Evolutionary conservation across 64 coral and sea anemone genomes (phyloP).

Genomic region (Catalaphyllia jardinei): DNA sequence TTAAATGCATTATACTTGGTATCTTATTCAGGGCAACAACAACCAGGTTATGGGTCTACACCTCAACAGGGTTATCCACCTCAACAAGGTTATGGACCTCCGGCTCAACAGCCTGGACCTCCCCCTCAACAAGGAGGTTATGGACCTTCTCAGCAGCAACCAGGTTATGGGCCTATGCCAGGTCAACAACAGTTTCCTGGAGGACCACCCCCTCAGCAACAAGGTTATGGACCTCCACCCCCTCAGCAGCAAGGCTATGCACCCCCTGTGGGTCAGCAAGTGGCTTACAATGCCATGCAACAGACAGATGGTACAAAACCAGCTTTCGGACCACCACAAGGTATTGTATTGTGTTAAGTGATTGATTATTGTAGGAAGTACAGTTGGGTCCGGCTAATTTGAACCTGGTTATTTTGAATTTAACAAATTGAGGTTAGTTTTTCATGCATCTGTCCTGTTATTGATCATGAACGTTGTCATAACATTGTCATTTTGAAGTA

Average conservation of each 20-base stretch:
- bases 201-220: conserved; percentile 17
- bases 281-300: conserved; percentile 25
- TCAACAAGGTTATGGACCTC: conserved; percentile 29
- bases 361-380: not conserved
- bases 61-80: not conserved
- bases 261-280: conserved; percentile 37
- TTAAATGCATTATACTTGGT: not conserved
- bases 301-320: conserved; percentile 2
- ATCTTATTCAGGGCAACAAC: not conserved
- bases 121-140: not conserved
- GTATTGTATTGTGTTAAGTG: not conserved
- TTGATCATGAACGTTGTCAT: no score
- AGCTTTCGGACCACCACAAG: conserved; percentile 32
- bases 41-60: conserved; percentile 1
- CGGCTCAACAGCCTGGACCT: not conserved
- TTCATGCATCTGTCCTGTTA: no score
- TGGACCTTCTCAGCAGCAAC: not conserved
- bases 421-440: no score
- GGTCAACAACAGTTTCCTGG: conserved; percentile 30
- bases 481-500: no score
- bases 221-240: conserved; percentile 29
- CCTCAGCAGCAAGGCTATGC: conserved; percentile 34
- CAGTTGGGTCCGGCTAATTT: no score
- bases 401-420: no score
- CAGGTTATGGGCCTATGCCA: not conserved